Conservation (phyloP, 1,140 invertebrate species). For the Parasteatoda tepidariorum region DNA sequence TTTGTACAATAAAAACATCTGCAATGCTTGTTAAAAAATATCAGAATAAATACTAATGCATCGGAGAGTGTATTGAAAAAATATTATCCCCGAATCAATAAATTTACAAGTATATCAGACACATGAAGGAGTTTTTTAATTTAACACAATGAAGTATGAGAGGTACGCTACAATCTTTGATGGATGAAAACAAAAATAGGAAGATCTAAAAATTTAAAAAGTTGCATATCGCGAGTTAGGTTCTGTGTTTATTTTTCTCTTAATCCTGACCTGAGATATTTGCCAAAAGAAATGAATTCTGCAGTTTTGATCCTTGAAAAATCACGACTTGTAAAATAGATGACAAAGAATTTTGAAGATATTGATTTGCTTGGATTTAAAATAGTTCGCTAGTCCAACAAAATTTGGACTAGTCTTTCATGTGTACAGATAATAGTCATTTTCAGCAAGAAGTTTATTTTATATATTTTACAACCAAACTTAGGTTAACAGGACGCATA, state of each 20-base stretch:
- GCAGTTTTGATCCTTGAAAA: slow-evolving; percentile 40
- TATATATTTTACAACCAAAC: not conserved
- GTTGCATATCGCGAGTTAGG: no score
- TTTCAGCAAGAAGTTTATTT: not conserved
- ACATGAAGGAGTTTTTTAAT: no score
- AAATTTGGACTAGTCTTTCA: not conserved
- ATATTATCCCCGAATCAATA: no score
- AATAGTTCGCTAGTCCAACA: slow-evolving; percentile 29
- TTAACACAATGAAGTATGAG: no score
- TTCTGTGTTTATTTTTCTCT: no score
- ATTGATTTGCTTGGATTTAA: slow-evolving; percentile 14
- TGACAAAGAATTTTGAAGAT: slow-evolving; percentile 21
- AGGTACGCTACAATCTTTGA: not conserved
- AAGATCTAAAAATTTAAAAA: no score
- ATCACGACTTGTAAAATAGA: not conserved
- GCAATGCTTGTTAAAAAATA: no score
- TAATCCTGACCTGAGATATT: slow-evolving; percentile 35
- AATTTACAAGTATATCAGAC: no score
- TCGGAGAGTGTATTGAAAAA: no score
- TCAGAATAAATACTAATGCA: no score
- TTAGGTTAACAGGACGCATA: not conserved
- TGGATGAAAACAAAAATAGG: no score
- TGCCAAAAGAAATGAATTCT: slow-evolving; percentile 15
- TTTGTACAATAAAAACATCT: no score
- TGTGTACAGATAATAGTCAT: not conserved